Conservation (phyloP, 2,888 invertebrate genomes). For the Beris chalybata region DNA sequence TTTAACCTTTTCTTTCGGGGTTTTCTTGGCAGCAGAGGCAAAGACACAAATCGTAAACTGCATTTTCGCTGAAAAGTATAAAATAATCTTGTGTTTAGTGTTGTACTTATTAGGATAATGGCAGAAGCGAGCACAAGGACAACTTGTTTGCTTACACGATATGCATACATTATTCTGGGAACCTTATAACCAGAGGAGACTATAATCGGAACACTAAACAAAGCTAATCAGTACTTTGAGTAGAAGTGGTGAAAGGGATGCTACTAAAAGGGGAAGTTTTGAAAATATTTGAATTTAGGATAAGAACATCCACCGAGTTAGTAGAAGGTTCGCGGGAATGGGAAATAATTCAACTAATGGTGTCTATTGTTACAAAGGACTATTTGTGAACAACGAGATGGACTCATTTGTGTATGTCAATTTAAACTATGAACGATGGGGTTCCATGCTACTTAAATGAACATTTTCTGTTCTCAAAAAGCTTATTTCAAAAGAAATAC, state of each 20-base stretch:
- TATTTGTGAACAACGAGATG: no score
- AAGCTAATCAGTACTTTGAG: constrained; percentile 31
- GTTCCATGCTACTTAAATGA: no score
- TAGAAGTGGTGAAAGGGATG: background rate
- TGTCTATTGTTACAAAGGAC: no score
- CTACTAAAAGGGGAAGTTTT: constrained; percentile 11
- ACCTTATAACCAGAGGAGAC: constrained; percentile 26
- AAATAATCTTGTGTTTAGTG: constrained; percentile 22
- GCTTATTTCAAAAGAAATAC: no score
- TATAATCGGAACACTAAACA: constrained; percentile 32
- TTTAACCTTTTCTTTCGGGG: background rate
- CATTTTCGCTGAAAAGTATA: constrained; percentile 11
- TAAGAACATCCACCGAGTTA: constrained; percentile 27
- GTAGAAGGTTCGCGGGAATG: no score
- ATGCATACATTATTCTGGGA: constrained; percentile 29
- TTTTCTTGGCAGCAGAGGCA: background rate
- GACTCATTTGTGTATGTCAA: no score
- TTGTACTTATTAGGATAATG: constrained; percentile 20
- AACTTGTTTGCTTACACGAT: constrained; percentile 29
- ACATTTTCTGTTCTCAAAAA: no score
- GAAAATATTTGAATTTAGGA: constrained; percentile 31
- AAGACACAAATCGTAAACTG: background rate
- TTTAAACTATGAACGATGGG: no score
- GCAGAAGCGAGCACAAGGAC: constrained; percentile 17
- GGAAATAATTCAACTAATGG: no score